phyloP scores from a whole-genome alignment of 1,140 invertebrate species.

The Drosophila sechellia region DNA sequence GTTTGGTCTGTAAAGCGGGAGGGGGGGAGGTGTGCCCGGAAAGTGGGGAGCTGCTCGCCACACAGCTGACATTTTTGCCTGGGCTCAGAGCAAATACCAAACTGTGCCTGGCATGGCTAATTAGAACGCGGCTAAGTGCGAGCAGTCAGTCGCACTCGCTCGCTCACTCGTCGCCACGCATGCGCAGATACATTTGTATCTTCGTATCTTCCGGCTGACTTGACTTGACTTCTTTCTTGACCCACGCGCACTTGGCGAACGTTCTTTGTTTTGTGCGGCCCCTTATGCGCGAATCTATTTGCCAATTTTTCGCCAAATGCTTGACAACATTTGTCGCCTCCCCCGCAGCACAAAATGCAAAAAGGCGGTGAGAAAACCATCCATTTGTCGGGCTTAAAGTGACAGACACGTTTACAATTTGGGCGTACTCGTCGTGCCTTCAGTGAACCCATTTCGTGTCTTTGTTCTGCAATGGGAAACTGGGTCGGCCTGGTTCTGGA shows the following conservation, averaged over 20 bases:
- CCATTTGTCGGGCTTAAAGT: conserved; percentile 67
- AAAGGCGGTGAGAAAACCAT: conserved; percentile 3
- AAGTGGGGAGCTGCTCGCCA: background rate
- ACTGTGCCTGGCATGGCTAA: conserved; percentile 77
- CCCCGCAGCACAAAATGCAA: conserved; percentile 13
- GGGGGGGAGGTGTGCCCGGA: background rate
- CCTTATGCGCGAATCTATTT: conserved; percentile 63
- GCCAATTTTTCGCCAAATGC: conserved; percentile 54
- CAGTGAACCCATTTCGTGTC: conserved; percentile 55
- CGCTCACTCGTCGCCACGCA: conserved; percentile 26
- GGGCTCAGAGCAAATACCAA: conserved; percentile 76
- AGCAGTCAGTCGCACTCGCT: conserved; percentile 15
- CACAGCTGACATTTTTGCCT: conserved; percentile 78
- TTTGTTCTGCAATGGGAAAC: conserved; percentile 51
- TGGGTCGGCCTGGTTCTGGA: conserved; percentile 22
- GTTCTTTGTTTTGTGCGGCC: conserved; percentile 20
- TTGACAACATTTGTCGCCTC: conserved; percentile 46
- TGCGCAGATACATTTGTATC: conserved; percentile 38
- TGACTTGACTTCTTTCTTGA: conserved; percentile 44
- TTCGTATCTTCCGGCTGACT: conserved; percentile 26
- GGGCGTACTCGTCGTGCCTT: conserved; percentile 46
- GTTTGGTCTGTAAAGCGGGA: conserved; percentile 33
- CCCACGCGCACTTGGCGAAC: conserved; percentile 47
- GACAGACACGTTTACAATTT: conserved; percentile 66
- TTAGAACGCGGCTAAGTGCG: conserved; percentile 64